phyloP scores from a whole-genome alignment of 2,888 invertebrate genomes.

The Xylota segnis region DNA sequence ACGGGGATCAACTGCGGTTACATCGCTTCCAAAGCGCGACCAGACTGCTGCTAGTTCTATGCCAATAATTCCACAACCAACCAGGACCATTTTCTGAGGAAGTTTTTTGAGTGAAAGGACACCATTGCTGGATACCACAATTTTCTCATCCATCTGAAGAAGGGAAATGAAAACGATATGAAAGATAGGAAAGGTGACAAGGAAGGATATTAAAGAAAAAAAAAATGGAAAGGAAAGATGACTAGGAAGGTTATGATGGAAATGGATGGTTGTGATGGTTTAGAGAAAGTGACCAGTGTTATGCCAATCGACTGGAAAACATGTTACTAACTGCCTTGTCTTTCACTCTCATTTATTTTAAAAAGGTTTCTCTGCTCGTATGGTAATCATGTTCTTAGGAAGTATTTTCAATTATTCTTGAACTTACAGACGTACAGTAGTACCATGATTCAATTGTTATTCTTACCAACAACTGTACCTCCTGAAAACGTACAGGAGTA shows the following conservation, averaged over 20 bases:
- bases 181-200: conserved; percentile 19
- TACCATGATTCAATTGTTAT: too few relatives aligned
- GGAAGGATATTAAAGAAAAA: neutral
- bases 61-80: conserved; percentile 99
- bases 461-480: too few relatives aligned
- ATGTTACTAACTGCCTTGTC: too few relatives aligned
- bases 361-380: too few relatives aligned
- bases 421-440: too few relatives aligned
- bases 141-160: conserved; percentile 94
- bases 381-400: too few relatives aligned
- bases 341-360: too few relatives aligned
- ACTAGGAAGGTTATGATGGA: neutral
- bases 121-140: conserved; percentile 98
- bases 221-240: neutral
- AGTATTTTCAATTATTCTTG: too few relatives aligned
- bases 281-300: too few relatives aligned
- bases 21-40: conserved; percentile 96
- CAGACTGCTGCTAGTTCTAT: conserved; percentile 98
- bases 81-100: conserved; percentile 96
- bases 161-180: conserved; percentile 27
- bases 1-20: conserved; percentile 97
- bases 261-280: too few relatives aligned
- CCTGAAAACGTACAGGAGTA: too few relatives aligned
- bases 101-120: conserved; percentile 93
- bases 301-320: too few relatives aligned